Evolutionary conservation across 37 sponge, comb jelly and placozoan species (phyloP), one percentile per base, ranked within the genome.

Genomic region (Halisarca cf. caerulea): DNA sequence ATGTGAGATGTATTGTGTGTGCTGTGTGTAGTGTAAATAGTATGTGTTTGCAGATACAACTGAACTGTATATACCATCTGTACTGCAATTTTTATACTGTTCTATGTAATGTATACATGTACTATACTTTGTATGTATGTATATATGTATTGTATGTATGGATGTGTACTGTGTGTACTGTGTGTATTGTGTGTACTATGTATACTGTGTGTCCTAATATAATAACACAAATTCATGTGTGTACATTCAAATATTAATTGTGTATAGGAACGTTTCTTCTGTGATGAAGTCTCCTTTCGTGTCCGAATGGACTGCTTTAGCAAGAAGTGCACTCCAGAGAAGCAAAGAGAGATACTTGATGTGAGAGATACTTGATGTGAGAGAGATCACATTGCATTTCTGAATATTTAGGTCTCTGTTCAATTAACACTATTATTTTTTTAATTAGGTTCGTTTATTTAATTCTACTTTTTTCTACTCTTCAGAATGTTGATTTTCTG

Each of bases 401-500:
- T n/a, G n/a, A n/a, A n/a, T n/a, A n/a, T n/a, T n/a, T n/a, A n/a
- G n/a, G n/a, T n/a, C n/a, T n/a, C n/a, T n/a, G n/a, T n/a, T n/a
- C n/a, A n/a, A n/a, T n/a, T n/a, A n/a, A n/a, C n/a, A n/a, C n/a
- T n/a, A n/a, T n/a, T n/a, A n/a, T n/a, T n/a, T n/a, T n/a, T n/a
- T n/a, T n/a, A n/a, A n/a, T n/a, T n/a, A n/a, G n/a, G n/a, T n/a
- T n/a, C n/a, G n/a, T n/a, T n/a, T n/a, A n/a, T n/a, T n/a, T n/a
- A n/a, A n/a, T n/a, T n/a, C n/a, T n/a, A n/a, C n/a, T n/a, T n/a
- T n/a, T n/a, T 11, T 3, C 73, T 78, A 14, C 2, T 39, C 47
- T 47, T 35, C 78, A 95, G 94, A 89, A 62, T 47, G 80, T 95
- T 15, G 86, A 95, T 21, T 92, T 89, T 60, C 81, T 96, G n/a